Evolutionary conservation across 2,797 vertebrate genomes (phyloP).

Genomic region (Liparis tanakae): DNA sequence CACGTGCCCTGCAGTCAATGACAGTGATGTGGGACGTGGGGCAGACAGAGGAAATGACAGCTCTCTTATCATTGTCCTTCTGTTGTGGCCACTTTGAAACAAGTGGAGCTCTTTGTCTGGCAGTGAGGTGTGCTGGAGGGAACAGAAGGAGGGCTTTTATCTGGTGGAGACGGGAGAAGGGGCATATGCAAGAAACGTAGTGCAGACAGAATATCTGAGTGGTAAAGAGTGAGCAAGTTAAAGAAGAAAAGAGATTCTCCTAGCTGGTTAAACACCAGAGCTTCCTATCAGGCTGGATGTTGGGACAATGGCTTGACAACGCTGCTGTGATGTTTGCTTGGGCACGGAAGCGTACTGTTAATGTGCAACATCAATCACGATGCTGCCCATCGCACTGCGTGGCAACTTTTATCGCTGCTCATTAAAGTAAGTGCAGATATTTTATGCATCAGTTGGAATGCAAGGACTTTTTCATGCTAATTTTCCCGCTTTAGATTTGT

Average conservation of each 20-base stretch:
- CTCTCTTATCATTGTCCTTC: conserved; percentile 78
- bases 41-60: conserved; percentile 73
- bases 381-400: conserved; percentile 52
- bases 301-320: conserved; percentile 54
- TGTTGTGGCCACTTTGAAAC: conserved; percentile 75
- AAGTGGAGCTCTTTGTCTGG: conserved; percentile 77
- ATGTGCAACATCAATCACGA: conserved; percentile 78
- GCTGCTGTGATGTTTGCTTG: conserved; percentile 66
- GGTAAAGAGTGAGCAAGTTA: conserved; percentile 29
- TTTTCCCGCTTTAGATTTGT: conserved; percentile 68
- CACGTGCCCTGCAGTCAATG: conserved; percentile 73
- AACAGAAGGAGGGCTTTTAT: conserved; percentile 56
- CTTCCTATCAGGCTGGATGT: conserved; percentile 44
- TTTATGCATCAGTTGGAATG: conserved; percentile 77
- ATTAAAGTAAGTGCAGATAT: conserved; percentile 82
- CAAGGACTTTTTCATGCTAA: conserved; percentile 77
- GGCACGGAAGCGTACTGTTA: conserved; percentile 44
- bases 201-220: conserved; percentile 35
- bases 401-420: conserved; percentile 74
- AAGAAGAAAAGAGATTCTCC: conserved; percentile 35
- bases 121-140: conserved; percentile 51
- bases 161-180: conserved; percentile 28
- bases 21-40: conserved; percentile 70
- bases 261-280: conserved; percentile 53
- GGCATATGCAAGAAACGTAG: conserved; percentile 55